Base-by-base conservation (phyloP, 2,113 vertebrate genomes). In the Bombycilla garrulus region DNA sequence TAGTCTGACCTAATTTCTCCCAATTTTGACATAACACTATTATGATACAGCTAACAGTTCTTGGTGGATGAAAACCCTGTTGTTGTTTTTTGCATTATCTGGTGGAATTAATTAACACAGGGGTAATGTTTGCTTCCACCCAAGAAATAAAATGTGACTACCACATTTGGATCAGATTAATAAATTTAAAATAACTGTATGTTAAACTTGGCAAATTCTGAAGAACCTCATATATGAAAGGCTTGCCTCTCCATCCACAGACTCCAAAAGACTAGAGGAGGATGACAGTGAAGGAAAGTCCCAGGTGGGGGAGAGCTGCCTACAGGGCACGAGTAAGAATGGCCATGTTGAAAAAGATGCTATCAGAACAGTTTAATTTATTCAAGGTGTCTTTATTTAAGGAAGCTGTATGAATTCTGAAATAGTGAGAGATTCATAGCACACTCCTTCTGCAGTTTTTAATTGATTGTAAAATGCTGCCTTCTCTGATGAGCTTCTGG, bases 281-380 rank as follows among this genome's bases (percentile, higher is more conserved):
- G 22, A 74, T 35, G 38, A 22, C 6, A 66, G 15, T 38, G 25
- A 72, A 45, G 36, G 10, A 48, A 12, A 11, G 11, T n/a, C 5
- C 15, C 13, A 29, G 16, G 6, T 2, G 0, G 5, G 4, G 5
- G 15, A 73, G 6, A 72, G n/a, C 48, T 72, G 57, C 14, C n/a
- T 24, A 47, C 33, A 78, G 31, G 0, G 1, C 29, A 66, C 13
- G 18, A 61, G 42, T 29, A 72, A 60, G 25, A 64, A 69, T 3
- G 4, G 16, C 45, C 35, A 50, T 69, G 21, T 26, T 90, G 22
- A 69, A 71, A 71, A 61, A 17, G 4, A 11, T 67, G 17, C 5
- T 71, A 45, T 60, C 23, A 85, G 70, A 85, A 7, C 5, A 14
- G 14, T 33, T 80, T 90, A 3, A 33, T 86, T 78, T 81, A 66